These are phyloP conservation scores for Hybos culiciformis DNA, from an alignment of 2,888 invertebrate genomes.

Conservation along the genomic window DNA sequence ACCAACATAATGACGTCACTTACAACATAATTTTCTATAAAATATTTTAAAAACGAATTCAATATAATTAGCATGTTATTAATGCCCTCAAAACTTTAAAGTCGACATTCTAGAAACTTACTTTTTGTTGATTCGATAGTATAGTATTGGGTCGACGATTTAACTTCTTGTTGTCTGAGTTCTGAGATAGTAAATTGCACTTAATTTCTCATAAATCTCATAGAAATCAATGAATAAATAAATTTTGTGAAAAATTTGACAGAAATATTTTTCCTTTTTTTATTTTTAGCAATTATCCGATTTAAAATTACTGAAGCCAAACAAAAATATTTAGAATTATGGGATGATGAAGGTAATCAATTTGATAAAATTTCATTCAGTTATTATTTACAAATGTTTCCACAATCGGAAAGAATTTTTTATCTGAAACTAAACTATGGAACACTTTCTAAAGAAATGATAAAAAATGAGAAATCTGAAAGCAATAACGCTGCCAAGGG, in stretches of 20 bases:
- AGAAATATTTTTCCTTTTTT: slow-evolving; percentile 1
- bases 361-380: slow-evolving; percentile 25
- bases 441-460: background rate
- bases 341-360: slow-evolving; percentile 22
- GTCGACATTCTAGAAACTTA: too few species aligned
- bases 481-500: background rate
- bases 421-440: slow-evolving; percentile 21
- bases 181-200: too few species aligned
- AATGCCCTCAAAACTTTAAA: too few species aligned
- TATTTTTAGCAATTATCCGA: slow-evolving; percentile 14
- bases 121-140: too few species aligned
- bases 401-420: slow-evolving; percentile 25
- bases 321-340: slow-evolving; percentile 20
- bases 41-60: too few species aligned
- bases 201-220: too few species aligned
- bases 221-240: background rate
- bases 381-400: slow-evolving; percentile 26
- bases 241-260: background rate
- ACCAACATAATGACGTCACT: too few species aligned
- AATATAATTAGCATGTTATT: too few species aligned
- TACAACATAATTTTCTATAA: too few species aligned
- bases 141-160: too few species aligned
- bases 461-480: background rate
- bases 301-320: slow-evolving; percentile 19
- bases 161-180: too few species aligned